Evolutionary conservation across 2,888 invertebrate genomes (phyloP).

Genomic region (Chaitophorus viminalis): DNA sequence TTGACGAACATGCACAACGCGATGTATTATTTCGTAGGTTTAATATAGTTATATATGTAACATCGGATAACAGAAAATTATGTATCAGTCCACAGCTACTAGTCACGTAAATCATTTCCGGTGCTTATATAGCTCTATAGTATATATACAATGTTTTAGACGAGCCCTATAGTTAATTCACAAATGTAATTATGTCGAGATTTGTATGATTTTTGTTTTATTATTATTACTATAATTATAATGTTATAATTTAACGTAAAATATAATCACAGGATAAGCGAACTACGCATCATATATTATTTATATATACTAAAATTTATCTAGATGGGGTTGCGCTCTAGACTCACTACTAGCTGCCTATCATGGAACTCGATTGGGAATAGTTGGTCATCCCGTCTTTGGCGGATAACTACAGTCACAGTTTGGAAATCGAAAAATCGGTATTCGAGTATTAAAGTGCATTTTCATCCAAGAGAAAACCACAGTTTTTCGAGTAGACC

Average conservation of each 20-base stretch:
- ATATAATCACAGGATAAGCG: neutral
- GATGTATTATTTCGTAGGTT: neutral
- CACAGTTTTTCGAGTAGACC: too few species aligned
- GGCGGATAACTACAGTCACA: too few species aligned
- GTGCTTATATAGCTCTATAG: slow-evolving; percentile 10
- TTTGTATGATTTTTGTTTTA: neutral
- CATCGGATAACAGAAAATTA: slow-evolving; percentile 4
- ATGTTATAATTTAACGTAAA: neutral
- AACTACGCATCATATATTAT: too few species aligned
- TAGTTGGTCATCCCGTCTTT: too few species aligned
- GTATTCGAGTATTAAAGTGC: too few species aligned
- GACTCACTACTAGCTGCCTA: too few species aligned
- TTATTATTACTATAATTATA: neutral
- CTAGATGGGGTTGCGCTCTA: too few species aligned
- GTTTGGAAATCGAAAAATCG: too few species aligned
- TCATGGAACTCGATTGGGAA: too few species aligned
- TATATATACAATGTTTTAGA: neutral
- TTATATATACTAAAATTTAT: too few species aligned
- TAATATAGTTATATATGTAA: slow-evolving; percentile 5
- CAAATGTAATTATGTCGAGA: slow-evolving; percentile 22
- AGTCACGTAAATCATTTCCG: slow-evolving; percentile 41
- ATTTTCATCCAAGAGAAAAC: too few species aligned
- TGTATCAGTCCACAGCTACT: neutral
- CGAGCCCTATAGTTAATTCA: neutral
- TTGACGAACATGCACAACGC: neutral